Base-by-base conservation (phyloP, 2,113 vertebrate species). In the Pithys albifrons region DNA sequence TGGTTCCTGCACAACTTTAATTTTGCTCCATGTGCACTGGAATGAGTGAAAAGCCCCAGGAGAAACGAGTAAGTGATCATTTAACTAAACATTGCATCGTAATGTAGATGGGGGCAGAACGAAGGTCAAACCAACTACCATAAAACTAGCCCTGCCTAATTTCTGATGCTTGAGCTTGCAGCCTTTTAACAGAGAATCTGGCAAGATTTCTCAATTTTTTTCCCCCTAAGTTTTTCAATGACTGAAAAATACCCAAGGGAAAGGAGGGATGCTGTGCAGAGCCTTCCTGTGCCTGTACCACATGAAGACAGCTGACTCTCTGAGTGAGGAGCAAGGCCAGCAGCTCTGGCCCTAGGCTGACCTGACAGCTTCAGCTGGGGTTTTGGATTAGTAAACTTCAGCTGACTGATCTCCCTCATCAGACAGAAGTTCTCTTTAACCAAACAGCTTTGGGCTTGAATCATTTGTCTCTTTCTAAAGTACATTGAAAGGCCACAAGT, bases 1-100 rank as follows among this genome's bases (percentile, higher is more conserved):
- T 64, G 59, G 52, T 19, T 88, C 52, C 61, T 37, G 15, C 0
- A 0, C 19, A 20, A 23, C 55, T 88, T 80, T 39, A 48, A 74
- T 91, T 93, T 46, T 74, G 48, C 55, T 93, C 79, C 35, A 1
- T 59, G 75, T 67, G 65, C 85, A 19, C 69, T 49, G 69, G 52
- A 89, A 91, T 17, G 75, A 97, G 79, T 57, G 72, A 69, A 77
- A 59, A 86, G 75, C 76, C 92, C 73, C 88, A n/a, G 90, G 95
- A 97, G 95, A 58, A 81, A 94, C 65, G n/a, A 95, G 52, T 23
- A 64, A 83, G 57, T 7, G 43, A 91, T 93, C 48, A 45, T 69
- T 96, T 94, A 93, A 88, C 88, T 86, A 90, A 95, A 93, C 55
- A 33, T 72, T 46, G 45, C 72, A 25, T 51, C 10, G 4, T 83